These are phyloP conservation scores for Apamea anceps DNA, from an alignment of 2,888 invertebrate genomes.

Conservation along the genomic window DNA sequence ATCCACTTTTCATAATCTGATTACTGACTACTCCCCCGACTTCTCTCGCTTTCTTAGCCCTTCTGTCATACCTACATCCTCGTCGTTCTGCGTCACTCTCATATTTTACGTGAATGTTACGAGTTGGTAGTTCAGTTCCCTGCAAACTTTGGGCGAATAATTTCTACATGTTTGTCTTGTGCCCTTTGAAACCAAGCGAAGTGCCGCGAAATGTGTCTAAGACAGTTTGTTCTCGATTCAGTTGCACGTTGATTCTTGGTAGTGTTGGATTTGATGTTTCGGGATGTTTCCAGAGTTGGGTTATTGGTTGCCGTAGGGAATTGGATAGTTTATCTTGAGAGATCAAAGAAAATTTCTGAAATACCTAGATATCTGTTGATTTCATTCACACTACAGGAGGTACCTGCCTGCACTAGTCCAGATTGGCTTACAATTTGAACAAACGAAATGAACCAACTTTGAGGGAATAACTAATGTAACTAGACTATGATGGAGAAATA, in stretches of 20 bases:
- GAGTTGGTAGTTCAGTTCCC: constrained; percentile 45
- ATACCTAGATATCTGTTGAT: no score
- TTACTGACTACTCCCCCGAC: not conserved
- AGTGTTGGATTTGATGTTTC: constrained; percentile 2
- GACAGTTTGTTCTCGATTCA: constrained; percentile 30
- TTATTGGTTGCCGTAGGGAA: constrained; percentile 7
- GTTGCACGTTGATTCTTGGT: constrained; percentile 4
- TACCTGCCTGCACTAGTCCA: no score
- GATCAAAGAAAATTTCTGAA: no score
- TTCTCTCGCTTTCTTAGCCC: not conserved
- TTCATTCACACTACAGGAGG: no score
- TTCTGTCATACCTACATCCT: constrained; percentile 31
- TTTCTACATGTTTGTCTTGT: constrained; percentile 58
- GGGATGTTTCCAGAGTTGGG: not conserved
- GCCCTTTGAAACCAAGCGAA: constrained; percentile 45
- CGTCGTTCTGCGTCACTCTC: constrained; percentile 37
- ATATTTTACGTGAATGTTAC: constrained; percentile 63
- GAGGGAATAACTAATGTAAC: no score
- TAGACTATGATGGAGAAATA: no score
- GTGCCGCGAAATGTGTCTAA: constrained; percentile 25
- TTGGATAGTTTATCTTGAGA: not conserved
- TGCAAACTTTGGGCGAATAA: constrained; percentile 55
- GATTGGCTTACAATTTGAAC: no score
- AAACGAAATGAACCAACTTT: no score
- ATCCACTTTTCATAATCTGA: no score